These are phyloP conservation scores for Tetragonula carbonaria DNA, from an alignment of 2,888 invertebrate species.

Conservation along the genomic window DNA sequence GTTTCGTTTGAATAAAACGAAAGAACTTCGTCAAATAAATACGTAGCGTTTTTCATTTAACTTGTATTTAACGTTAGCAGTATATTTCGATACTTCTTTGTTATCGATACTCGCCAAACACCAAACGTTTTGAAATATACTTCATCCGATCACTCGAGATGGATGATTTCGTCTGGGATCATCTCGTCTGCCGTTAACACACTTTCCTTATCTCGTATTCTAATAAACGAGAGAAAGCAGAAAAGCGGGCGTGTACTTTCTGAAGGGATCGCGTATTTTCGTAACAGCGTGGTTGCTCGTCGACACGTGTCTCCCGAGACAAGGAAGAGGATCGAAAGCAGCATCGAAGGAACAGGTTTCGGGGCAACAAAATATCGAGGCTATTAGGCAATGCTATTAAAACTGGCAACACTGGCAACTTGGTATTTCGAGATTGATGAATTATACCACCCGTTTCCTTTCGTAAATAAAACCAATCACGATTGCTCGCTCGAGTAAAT, in stretches of 20 bases:
- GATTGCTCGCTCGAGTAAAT: constrained; percentile 12
- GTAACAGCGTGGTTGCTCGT: not conserved
- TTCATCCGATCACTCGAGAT: not conserved
- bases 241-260: not conserved
- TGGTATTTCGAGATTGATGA: constrained; percentile 21
- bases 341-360: constrained; percentile 23
- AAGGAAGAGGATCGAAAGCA: not conserved
- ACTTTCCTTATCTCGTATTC: not conserved
- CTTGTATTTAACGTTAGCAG: not conserved
- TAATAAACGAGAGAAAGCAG: constrained; percentile 7
- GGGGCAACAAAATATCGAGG: constrained; percentile 39
- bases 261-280: not conserved
- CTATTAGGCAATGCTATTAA: constrained; percentile 37
- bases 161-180: not conserved
- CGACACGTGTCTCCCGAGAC: constrained; percentile 17
- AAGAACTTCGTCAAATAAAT: not conserved
- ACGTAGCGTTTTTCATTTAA: not conserved
- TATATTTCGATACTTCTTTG: not conserved
- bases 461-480: constrained; percentile 26
- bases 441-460: not conserved
- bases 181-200: not conserved
- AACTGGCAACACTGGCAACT: constrained; percentile 25
- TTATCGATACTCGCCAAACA: not conserved
- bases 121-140: not conserved
- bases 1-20: not conserved